These are phyloP conservation scores for Alexandromys fortis DNA, from an alignment of 2,113 vertebrate species.

Conservation along the genomic window DNA sequence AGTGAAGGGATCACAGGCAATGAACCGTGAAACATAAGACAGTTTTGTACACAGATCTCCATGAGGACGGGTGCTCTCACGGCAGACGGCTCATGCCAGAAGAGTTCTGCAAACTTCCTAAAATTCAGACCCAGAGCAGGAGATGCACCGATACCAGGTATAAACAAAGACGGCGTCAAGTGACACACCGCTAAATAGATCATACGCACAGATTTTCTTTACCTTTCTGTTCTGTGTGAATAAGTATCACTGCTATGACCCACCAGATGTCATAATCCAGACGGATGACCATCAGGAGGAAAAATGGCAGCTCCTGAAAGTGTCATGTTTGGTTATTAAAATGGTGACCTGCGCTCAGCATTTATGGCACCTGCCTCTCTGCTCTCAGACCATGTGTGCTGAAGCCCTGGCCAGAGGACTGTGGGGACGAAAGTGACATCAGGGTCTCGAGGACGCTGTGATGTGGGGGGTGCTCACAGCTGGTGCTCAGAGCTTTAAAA, in stretches of 20 bases:
- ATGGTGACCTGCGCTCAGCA: neutral
- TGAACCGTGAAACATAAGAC: neutral
- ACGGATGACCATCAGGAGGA: too few species aligned
- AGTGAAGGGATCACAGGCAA: neutral
- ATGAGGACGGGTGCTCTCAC: neutral
- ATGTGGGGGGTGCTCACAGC: neutral
- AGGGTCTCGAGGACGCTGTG: neutral
- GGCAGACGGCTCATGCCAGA: neutral
- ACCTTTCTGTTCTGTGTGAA: too few species aligned
- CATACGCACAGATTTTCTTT: too few species aligned
- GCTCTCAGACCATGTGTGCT: neutral
- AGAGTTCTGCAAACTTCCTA: neutral
- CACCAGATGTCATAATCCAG: too few species aligned
- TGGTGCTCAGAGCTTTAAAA: neutral
- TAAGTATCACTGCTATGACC: too few species aligned
- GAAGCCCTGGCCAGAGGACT: neutral
- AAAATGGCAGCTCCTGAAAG: neutral
- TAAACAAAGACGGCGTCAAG: neutral
- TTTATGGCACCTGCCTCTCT: neutral
- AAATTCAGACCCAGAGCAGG: slow-evolving; percentile 5
- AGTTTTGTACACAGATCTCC: neutral
- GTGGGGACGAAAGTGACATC: neutral
- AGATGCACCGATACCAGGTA: neutral
- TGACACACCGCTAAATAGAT: neutral
- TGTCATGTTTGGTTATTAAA: neutral